These are phyloP conservation scores for Porites cylindrica DNA, from an alignment of 92 coral and sea anemone species.

Conservation along the genomic window DNA sequence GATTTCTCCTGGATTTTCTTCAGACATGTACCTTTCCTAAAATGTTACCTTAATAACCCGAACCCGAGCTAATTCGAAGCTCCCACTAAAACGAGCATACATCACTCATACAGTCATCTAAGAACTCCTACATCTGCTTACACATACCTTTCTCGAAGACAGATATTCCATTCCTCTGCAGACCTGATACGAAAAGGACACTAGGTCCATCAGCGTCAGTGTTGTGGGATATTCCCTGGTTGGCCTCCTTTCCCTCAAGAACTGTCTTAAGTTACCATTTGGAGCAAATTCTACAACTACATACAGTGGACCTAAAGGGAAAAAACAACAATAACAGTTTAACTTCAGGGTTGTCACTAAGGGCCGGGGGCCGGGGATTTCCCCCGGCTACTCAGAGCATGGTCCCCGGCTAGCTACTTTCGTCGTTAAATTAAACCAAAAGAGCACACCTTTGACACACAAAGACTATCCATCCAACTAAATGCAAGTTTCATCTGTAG, in stretches of 20 bases:
- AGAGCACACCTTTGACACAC: too few relatives aligned
- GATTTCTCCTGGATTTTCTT: too few relatives aligned
- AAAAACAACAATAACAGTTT: not conserved
- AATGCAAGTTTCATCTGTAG: too few relatives aligned
- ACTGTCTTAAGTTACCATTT: conserved; percentile 94
- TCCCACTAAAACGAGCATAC: not conserved
- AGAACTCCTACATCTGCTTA: not conserved
- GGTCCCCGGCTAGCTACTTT: too few relatives aligned
- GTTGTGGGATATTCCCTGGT: conserved; percentile 57
- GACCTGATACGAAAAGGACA: conserved; percentile 90
- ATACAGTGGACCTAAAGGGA: conserved; percentile 77
- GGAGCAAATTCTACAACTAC: conserved; percentile 95
- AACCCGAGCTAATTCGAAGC: too few relatives aligned
- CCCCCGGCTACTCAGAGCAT: too few relatives aligned
- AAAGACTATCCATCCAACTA: too few relatives aligned
- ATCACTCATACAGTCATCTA: not conserved
- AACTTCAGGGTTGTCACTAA: too few relatives aligned
- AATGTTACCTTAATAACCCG: too few relatives aligned
- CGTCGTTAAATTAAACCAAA: too few relatives aligned
- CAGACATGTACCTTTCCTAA: too few relatives aligned
- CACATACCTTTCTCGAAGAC: conserved; percentile 84
- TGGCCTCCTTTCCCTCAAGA: conserved; percentile 86
- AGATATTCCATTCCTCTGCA: conserved; percentile 98
- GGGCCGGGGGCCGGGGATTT: too few relatives aligned
- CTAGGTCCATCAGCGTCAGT: conserved; percentile 77